Evolutionary conservation across 1,140 invertebrate genomes (phyloP).

Genomic region (Propsilocerus akamusi): DNA sequence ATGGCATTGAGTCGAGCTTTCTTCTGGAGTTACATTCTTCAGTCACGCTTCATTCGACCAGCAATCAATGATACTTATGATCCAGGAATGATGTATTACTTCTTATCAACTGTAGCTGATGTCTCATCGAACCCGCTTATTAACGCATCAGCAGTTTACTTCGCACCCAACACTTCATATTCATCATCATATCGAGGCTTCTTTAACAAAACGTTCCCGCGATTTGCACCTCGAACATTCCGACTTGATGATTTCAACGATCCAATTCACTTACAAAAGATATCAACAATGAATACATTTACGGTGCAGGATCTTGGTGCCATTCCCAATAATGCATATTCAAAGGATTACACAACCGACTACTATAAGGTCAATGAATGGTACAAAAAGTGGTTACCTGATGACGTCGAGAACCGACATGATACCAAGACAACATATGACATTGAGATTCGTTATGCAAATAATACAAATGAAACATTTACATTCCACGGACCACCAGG

Average conservation of each 20-base stretch:
- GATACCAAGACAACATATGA: slow-evolving; percentile 89
- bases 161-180: slow-evolving; percentile 85
- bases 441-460: slow-evolving; percentile 80
- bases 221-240: slow-evolving; percentile 87
- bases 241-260: slow-evolving; percentile 87
- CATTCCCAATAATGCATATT: slow-evolving; percentile 46
- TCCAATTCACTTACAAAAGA: slow-evolving; percentile 77
- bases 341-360: slow-evolving; percentile 77
- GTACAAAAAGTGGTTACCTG: slow-evolving; percentile 77
- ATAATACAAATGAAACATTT: slow-evolving; percentile 88
- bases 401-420: slow-evolving; percentile 57
- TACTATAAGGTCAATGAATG: slow-evolving; percentile 88
- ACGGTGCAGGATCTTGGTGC: slow-evolving; percentile 67
- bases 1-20: slow-evolving; percentile 87
- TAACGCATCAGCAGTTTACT: slow-evolving; percentile 88
- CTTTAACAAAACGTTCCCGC: slow-evolving; percentile 90
- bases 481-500: slow-evolving; percentile 87
- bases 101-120: slow-evolving; percentile 85
- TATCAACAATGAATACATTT: slow-evolving; percentile 81
- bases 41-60: slow-evolving; percentile 73
- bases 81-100: slow-evolving; percentile 97
- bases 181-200: slow-evolving; percentile 87
- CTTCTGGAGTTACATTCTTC: slow-evolving; percentile 90
- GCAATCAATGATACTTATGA: slow-evolving; percentile 84
- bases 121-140: slow-evolving; percentile 82